phyloP scores from a whole-genome alignment of 2,797 vertebrate species.

The Craterocephalus amniculus region DNA sequence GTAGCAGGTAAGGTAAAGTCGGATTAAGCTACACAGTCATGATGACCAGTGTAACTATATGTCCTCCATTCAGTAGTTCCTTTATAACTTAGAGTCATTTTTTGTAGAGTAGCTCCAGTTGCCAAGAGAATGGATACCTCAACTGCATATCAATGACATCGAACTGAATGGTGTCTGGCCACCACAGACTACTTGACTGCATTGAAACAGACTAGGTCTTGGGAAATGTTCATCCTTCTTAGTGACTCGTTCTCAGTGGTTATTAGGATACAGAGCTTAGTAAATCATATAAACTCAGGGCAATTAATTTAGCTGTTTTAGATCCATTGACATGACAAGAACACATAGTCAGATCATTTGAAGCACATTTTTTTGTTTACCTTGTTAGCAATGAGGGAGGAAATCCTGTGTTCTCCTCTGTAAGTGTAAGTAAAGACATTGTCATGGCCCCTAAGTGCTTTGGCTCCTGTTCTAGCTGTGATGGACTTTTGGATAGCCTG shows the following conservation, averaged over 20 bases:
- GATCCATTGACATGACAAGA: not conserved
- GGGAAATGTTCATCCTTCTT: not conserved
- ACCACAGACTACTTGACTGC: slow-evolving; percentile 1
- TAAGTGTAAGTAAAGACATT: slow-evolving; percentile 85
- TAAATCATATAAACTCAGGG: not conserved
- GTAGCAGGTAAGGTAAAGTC: not conserved
- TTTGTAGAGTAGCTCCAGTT: slow-evolving; percentile 53
- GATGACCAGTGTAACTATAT: not conserved
- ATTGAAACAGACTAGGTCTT: slow-evolving; percentile 13
- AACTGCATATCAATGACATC: slow-evolving; percentile 61
- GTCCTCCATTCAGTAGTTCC: slow-evolving; percentile 5
- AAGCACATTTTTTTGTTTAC: slow-evolving; percentile 69
- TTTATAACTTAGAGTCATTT: slow-evolving; percentile 34
- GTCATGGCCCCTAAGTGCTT: slow-evolving; percentile 84
- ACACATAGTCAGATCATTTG: not conserved
- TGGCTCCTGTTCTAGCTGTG: slow-evolving; percentile 80
- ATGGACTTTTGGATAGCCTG: slow-evolving; percentile 87
- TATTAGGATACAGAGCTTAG: not conserved
- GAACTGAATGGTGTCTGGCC: slow-evolving; percentile 10
- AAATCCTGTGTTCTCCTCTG: slow-evolving; percentile 85
- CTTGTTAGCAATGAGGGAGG: slow-evolving; percentile 91
- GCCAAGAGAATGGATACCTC: slow-evolving; percentile 45
- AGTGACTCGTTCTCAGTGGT: not conserved
- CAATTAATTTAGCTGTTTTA: not conserved
- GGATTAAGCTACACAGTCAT: not conserved